Conservation (phyloP, 1,140 invertebrate species). For the Procambarus clarkii region DNA sequence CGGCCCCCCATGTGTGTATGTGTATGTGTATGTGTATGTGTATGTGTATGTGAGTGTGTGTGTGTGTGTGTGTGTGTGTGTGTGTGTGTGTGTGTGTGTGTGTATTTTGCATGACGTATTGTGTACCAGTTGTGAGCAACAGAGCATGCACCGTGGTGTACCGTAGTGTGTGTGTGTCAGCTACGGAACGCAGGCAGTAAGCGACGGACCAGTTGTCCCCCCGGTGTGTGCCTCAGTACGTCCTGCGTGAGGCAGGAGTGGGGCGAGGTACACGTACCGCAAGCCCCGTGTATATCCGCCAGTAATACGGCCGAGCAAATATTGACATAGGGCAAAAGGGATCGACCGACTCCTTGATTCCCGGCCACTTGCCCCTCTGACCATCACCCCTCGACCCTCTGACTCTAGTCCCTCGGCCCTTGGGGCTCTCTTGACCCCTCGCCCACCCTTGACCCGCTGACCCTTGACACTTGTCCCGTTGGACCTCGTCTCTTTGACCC, state of each 20-base stretch:
- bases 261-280: no score
- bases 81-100: neutral
- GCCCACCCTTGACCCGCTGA: neutral
- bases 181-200: no score
- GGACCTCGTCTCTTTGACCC: neutral
- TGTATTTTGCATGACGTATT: neutral
- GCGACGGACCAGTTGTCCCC: no score
- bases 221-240: neutral
- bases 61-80: neutral
- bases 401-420: neutral
- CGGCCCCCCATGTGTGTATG: slow-evolving; percentile 17
- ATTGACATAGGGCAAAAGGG: slow-evolving; percentile 41
- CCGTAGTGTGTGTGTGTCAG: neutral
- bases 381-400: neutral
- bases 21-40: slow-evolving; percentile 18
- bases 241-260: neutral
- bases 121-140: neutral
- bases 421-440: neutral
- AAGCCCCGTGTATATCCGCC: slow-evolving; percentile 1
- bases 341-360: slow-evolving; percentile 25
- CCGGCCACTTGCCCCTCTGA: neutral
- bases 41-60: slow-evolving; percentile 4
- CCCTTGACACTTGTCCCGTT: neutral
- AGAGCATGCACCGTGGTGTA: neutral
- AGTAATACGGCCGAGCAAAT: slow-evolving; percentile 44